A percentile compares a stretch with the other conserved stretches of the same genome.
These are phyloP conservation scores for Thereva unica DNA, from an alignment of 2,888 invertebrate species.

Conservation along the genomic window DNA sequence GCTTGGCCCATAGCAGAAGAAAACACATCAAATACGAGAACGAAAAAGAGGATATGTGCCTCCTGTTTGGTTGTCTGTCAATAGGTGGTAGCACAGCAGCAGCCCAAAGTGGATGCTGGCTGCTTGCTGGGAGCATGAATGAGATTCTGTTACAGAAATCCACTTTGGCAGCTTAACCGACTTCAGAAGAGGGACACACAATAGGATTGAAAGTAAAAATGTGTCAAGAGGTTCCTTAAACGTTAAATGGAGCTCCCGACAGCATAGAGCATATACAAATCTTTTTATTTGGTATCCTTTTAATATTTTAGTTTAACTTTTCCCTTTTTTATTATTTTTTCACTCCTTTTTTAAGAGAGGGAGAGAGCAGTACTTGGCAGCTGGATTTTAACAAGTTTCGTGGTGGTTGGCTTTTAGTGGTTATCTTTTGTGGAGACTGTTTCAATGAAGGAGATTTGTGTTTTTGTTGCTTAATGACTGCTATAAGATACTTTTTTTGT, in stretches of 20 bases:
- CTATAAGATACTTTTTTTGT: too few species aligned
- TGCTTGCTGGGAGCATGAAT: neutral
- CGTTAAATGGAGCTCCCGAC: constrained; percentile 12
- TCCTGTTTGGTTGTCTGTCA: neutral
- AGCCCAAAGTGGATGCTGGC: neutral
- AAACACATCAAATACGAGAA: neutral
- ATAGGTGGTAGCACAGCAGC: too few species aligned
- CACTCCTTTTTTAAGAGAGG: neutral
- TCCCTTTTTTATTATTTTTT: constrained; percentile 17
- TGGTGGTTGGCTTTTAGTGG: neutral
- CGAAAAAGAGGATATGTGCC: neutral
- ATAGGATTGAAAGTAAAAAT: constrained; percentile 34
- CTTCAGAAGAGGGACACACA: constrained; percentile 29
- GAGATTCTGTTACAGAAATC: constrained; percentile 13
- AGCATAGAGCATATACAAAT: neutral
- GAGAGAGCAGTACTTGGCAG: constrained; percentile 7
- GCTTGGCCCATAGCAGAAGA: neutral
- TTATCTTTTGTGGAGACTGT: too few species aligned
- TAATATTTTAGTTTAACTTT: constrained; percentile 12
- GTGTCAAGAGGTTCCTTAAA: constrained; percentile 32
- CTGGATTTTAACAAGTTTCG: constrained; percentile 22
- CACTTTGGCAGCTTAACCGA: constrained; percentile 12
- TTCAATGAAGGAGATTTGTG: too few species aligned
- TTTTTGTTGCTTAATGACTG: too few species aligned
- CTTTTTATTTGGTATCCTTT: constrained; percentile 25